A percentile compares a stretch with the other conserved stretches of the same genome.
Conservation (phyloP, 1,140 invertebrate species). For the Rhysida immarginata region DNA sequence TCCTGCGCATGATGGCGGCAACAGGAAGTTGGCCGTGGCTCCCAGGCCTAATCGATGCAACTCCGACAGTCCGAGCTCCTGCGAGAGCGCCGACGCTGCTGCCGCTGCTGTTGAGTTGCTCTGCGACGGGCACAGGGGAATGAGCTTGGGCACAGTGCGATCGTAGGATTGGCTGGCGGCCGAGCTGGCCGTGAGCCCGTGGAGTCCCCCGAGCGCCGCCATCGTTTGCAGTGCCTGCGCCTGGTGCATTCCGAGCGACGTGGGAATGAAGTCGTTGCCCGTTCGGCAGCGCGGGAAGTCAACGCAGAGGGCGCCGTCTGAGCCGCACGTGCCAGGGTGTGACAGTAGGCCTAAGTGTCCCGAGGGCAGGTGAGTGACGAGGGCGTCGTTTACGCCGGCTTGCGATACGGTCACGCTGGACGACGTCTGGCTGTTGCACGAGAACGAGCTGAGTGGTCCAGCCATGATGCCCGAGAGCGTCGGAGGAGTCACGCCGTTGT, state of each 20-base stretch:
- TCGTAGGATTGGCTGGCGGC: not conserved
- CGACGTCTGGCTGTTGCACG: not conserved
- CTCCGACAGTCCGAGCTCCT: not conserved
- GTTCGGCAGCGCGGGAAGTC: conserved; percentile 1
- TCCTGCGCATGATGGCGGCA: not conserved
- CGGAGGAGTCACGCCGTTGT: not conserved
- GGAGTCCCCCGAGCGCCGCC: not conserved
- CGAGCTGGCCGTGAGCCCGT: not conserved
- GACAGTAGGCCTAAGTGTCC: not conserved
- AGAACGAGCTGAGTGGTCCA: not conserved
- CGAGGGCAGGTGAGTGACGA: not conserved
- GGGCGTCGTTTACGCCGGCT: too few species aligned
- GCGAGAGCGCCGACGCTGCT: not conserved
- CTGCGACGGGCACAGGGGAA: conserved; percentile 1
- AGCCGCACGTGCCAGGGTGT: too few species aligned
- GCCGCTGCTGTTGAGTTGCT: not conserved
- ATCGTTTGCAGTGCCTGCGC: not conserved
- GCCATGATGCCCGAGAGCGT: not conserved
- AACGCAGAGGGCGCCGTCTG: not conserved
- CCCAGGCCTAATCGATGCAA: not conserved
- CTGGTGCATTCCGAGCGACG: not conserved
- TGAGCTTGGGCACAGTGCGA: not conserved
- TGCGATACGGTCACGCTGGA: too few species aligned
- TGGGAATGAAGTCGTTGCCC: not conserved
- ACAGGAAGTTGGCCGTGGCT: not conserved